Evolutionary conservation across 1,140 invertebrate genomes (phyloP).

Genomic region (Drosophila sproati): DNA sequence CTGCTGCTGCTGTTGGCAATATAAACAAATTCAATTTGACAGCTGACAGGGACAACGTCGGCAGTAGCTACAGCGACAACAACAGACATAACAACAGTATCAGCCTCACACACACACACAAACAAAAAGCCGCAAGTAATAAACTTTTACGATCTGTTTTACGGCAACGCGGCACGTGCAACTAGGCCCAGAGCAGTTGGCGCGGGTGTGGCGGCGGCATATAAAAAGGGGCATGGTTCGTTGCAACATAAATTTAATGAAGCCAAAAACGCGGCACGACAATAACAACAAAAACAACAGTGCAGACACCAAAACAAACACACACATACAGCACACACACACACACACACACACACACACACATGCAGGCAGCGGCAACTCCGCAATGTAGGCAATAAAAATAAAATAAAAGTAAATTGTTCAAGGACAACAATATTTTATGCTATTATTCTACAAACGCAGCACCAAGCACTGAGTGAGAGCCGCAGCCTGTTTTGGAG

Average conservation of each 20-base stretch:
- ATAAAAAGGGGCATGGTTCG: conserved; percentile 24
- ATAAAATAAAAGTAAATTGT: conserved; percentile 84
- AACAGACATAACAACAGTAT: conserved; percentile 23
- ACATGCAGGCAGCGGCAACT: conserved; percentile 30
- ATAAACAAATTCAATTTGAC: conserved; percentile 85
- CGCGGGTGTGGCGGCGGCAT: not conserved
- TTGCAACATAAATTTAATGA: conserved; percentile 83
- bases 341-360: conserved; percentile 42
- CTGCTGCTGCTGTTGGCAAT: conserved; percentile 63
- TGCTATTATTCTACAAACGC: conserved; percentile 74
- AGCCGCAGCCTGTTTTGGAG: conserved; percentile 3
- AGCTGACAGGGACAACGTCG: conserved; percentile 76
- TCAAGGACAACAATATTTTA: conserved; percentile 84
- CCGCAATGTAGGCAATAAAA: conserved; percentile 77
- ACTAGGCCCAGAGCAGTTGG: conserved; percentile 66
- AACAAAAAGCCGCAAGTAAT: conserved; percentile 78
- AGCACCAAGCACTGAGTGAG: not conserved
- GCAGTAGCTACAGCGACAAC: conserved; percentile 27
- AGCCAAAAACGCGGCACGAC: conserved; percentile 71
- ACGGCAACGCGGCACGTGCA: conserved; percentile 78
- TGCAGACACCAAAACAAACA: conserved; percentile 62
- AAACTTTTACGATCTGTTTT: conserved; percentile 84
- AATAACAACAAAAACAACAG: conserved; percentile 60
- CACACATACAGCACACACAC: conserved; percentile 19
- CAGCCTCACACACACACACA: conserved; percentile 38